Evolutionary conservation across 2,113 vertebrate species (phyloP).

Genomic region (Edolisoma coerulescens): DNA sequence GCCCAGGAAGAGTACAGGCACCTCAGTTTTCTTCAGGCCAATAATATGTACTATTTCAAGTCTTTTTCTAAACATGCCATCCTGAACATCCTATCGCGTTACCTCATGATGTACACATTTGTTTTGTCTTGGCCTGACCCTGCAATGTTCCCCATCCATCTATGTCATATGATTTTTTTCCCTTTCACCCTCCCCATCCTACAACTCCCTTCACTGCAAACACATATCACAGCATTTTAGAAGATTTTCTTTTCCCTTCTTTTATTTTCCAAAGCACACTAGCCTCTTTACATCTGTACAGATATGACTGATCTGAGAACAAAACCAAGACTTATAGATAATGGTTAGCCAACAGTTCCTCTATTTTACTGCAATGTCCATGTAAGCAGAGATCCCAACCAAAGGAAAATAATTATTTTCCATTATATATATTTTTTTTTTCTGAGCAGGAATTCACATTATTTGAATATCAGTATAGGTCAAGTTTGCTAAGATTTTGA

Average conservation of each 20-base stretch:
- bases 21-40: not conserved
- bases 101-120: not conserved
- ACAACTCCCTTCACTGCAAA: not conserved
- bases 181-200: not conserved
- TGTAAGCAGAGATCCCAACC: not conserved
- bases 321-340: not conserved
- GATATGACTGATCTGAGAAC: not conserved
- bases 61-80: not conserved
- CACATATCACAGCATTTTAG: not conserved
- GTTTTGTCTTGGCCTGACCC: not conserved
- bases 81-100: not conserved
- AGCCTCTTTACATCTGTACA: not conserved
- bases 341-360: not conserved
- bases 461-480: not conserved
- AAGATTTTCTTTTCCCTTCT: not conserved
- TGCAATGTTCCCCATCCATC: not conserved
- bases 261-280: not conserved
- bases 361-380: not conserved
- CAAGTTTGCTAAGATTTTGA: not conserved
- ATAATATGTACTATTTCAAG: not conserved
- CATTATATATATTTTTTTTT: not conserved
- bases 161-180: rapidly evolving
- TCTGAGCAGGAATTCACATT: not conserved
- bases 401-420: not conserved
- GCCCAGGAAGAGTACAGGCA: not conserved